phyloP scores from a whole-genome alignment of 2,797 vertebrate genomes.

The Crocidura indochinensis region DNA sequence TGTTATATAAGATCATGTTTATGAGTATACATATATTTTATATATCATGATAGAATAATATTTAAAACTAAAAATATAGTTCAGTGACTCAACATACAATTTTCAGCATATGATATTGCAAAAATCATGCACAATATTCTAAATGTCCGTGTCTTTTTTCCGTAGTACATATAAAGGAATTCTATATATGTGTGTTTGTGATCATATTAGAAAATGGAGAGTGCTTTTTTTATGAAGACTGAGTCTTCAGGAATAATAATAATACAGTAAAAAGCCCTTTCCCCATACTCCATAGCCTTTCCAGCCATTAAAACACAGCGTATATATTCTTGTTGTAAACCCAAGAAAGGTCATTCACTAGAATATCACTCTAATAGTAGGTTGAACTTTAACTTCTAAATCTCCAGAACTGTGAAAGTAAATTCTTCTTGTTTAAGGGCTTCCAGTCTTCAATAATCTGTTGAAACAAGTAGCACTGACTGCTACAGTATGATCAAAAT shows the following conservation, averaged over 20 bases:
- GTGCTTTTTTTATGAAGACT: background rate
- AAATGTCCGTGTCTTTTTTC: background rate
- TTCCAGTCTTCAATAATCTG: background rate
- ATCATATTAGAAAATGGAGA: background rate
- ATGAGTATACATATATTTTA: background rate
- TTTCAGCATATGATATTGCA: background rate
- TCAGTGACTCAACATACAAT: constrained; percentile 1
- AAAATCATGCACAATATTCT: background rate
- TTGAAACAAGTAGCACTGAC: background rate
- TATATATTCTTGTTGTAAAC: background rate
- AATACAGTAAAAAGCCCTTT: background rate
- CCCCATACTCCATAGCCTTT: background rate
- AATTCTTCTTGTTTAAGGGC: background rate
- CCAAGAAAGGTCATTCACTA: background rate
- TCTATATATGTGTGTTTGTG: background rate
- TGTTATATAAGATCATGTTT: too few species aligned
- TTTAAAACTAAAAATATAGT: background rate
- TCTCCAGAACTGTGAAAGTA: constrained; percentile 2
- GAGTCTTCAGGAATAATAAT: background rate
- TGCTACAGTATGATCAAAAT: background rate
- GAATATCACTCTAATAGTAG: background rate
- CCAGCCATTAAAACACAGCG: background rate
- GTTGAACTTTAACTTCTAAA: background rate
- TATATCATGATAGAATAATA: background rate
- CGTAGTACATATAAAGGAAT: background rate